These are phyloP conservation scores for Bombus cullumanus DNA, from an alignment of 1,140 invertebrate genomes.

Conservation along the genomic window DNA sequence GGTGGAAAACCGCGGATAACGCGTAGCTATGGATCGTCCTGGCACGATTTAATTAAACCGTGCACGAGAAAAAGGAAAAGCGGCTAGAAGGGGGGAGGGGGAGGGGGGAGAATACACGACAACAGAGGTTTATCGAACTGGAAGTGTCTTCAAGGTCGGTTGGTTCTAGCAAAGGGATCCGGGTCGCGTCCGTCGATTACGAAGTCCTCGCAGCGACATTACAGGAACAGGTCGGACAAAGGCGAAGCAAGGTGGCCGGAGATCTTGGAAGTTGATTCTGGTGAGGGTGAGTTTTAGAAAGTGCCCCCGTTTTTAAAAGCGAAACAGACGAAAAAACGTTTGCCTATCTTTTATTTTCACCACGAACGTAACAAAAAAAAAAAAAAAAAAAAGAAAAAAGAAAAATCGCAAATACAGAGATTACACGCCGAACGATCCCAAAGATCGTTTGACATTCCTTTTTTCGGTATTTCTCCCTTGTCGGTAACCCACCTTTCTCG, in stretches of 20 bases:
- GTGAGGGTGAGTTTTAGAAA: conserved; percentile 76
- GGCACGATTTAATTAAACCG: conserved; percentile 17
- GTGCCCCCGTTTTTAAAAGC: background rate
- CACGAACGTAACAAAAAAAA: background rate
- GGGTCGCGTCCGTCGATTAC: conserved; percentile 33
- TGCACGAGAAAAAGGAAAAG: background rate
- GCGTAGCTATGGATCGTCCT: background rate
- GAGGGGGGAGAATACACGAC: background rate
- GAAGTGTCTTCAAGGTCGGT: conserved; percentile 60
- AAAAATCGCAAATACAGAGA: background rate
- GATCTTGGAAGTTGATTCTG: conserved; percentile 72
- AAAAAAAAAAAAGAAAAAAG: background rate
- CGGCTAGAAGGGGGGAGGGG: no score
- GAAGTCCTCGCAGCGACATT: conserved; percentile 41
- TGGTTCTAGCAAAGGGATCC: conserved; percentile 61
- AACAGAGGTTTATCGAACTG: conserved; percentile 23
- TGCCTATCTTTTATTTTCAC: background rate
- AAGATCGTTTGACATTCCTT: no score
- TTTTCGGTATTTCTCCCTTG: no score
- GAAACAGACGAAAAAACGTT: background rate
- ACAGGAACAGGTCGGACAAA: conserved; percentile 38
- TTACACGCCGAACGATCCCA: background rate
- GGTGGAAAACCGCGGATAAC: background rate
- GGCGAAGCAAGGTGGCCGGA: conserved; percentile 72
- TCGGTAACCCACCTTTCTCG: background rate